These are phyloP conservation scores for Xanthia togata DNA, from an alignment of 2,888 invertebrate species.

Conservation along the genomic window DNA sequence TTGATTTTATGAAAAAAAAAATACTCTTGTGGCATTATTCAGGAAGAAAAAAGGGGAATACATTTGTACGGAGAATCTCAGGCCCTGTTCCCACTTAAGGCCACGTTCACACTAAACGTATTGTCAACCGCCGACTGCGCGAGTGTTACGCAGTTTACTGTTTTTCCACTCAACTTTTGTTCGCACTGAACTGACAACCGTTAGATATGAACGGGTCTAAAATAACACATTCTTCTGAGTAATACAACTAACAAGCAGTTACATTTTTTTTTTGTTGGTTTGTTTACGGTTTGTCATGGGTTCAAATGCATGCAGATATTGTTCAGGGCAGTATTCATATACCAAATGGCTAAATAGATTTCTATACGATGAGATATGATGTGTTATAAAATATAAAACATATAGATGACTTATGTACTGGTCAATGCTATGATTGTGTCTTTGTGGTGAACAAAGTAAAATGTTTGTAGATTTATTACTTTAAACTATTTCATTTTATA, in stretches of 20 bases:
- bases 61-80: no score
- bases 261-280: conserved; percentile 41
- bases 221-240: neutral
- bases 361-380: conserved; percentile 76
- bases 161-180: neutral
- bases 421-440: conserved; percentile 61
- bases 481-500: conserved; percentile 21
- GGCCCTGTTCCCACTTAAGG: no score
- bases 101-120: neutral
- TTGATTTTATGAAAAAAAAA: no score
- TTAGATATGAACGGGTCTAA: neutral
- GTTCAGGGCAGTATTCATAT: conserved; percentile 87
- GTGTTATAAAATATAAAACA: conserved; percentile 65
- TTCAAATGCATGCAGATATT: conserved; percentile 70
- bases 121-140: neutral
- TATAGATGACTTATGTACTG: conserved; percentile 54
- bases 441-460: conserved; percentile 63
- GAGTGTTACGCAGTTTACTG: neutral
- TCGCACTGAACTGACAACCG: no score
- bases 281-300: conserved; percentile 59
- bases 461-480: conserved; percentile 9
- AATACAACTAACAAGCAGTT: neutral
- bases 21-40: no score
- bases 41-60: no score
- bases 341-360: conserved; percentile 86